Conservation (phyloP, 2,888 invertebrate genomes). For the Noctua pronuba region DNA sequence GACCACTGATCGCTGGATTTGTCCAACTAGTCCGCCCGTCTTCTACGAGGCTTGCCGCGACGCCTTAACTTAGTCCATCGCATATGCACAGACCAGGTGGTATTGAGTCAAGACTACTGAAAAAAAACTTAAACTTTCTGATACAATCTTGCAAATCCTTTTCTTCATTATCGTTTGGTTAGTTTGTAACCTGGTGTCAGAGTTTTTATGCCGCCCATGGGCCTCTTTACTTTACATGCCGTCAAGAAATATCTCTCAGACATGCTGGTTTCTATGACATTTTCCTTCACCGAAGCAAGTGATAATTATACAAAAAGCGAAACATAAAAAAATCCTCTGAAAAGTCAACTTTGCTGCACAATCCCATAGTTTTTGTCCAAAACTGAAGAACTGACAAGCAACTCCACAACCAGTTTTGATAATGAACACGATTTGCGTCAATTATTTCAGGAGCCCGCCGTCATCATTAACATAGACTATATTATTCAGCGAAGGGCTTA, state of each 20-base stretch:
- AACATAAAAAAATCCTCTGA: neutral
- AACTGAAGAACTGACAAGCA: neutral
- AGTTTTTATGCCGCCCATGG: too few relatives aligned
- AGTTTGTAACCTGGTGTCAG: too few relatives aligned
- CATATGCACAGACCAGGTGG: neutral
- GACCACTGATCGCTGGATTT: neutral
- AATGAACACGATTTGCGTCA: conserved; percentile 34
- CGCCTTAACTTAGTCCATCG: neutral
- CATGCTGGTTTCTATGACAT: too few relatives aligned
- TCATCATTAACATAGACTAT: conserved; percentile 38
- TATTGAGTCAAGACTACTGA: neutral
- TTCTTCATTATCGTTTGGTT: too few relatives aligned
- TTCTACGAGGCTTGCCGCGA: neutral
- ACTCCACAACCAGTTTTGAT: conserved; percentile 16
- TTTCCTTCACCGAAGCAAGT: too few relatives aligned
- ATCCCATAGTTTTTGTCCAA: neutral
- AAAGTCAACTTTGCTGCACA: neutral
- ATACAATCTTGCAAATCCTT: too few relatives aligned
- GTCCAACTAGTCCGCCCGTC: neutral
- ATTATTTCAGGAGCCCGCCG: conserved; percentile 15
- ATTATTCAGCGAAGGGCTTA: conserved; percentile 29
- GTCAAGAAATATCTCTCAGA: too few relatives aligned
- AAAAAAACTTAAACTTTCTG: neutral
- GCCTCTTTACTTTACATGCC: too few relatives aligned
- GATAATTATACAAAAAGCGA: too few relatives aligned